Percentiles rank a stretch among this genome's conserved stretches.
Conservation (phyloP, 2,113 vertebrate species). For the Serranochromis macrocephalus region DNA sequence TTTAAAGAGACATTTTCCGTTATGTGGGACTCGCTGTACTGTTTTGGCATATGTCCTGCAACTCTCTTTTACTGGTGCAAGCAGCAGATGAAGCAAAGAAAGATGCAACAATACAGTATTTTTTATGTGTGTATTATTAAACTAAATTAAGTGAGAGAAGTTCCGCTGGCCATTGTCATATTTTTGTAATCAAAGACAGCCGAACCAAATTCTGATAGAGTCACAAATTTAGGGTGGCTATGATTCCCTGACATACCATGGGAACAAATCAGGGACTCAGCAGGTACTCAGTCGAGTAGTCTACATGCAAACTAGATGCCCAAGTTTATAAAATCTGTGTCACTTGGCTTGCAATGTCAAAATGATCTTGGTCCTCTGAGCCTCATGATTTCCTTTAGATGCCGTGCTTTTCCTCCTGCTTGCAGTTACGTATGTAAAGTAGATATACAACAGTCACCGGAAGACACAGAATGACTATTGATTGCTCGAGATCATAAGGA, state of each 20-base stretch:
- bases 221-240: neutral
- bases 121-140: neutral
- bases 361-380: neutral
- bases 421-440: accelerated
- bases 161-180: neutral
- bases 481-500: neutral
- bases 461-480: neutral
- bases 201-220: neutral
- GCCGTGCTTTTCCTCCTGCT: neutral
- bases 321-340: neutral
- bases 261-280: neutral
- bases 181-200: neutral
- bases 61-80: neutral
- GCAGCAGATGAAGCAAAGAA: neutral
- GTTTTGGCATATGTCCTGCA: neutral
- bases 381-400: neutral
- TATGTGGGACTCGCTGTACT: neutral
- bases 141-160: neutral
- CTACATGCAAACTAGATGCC: neutral
- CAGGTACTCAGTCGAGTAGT: neutral
- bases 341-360: neutral
- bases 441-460: neutral
- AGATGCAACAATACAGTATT: neutral
- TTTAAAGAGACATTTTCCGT: accelerated
- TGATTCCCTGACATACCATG: neutral